Conservation (phyloP, 2,113 vertebrate genomes). For the rabbit (Oryctolagus cuniculus) region mOryCun1.1 NC_091441.1:25987501-25988000, state of each 20-base stretch:
- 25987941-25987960: background rate
- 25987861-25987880: conserved; percentile 73
- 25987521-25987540: conserved; percentile 43
- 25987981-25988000: background rate
- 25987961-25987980: background rate
- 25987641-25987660: background rate
- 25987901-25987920: background rate
- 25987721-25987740: background rate
- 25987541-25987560: background rate
- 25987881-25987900: conserved; percentile 54
- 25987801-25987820: conserved; percentile 73
- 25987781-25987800: conserved; percentile 72
- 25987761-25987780: background rate
- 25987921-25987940: background rate
- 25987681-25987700: background rate
- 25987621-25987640: background rate
- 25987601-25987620: background rate
- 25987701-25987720: background rate
- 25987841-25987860: background rate
- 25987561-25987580: background rate
- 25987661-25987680: conserved; percentile 8
- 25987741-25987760: background rate
- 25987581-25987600: background rate
- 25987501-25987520: background rate
- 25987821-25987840: conserved; percentile 40